phyloP scores from a whole-genome alignment of 2,797 vertebrate genomes.

The Remorina albescens region DNA sequence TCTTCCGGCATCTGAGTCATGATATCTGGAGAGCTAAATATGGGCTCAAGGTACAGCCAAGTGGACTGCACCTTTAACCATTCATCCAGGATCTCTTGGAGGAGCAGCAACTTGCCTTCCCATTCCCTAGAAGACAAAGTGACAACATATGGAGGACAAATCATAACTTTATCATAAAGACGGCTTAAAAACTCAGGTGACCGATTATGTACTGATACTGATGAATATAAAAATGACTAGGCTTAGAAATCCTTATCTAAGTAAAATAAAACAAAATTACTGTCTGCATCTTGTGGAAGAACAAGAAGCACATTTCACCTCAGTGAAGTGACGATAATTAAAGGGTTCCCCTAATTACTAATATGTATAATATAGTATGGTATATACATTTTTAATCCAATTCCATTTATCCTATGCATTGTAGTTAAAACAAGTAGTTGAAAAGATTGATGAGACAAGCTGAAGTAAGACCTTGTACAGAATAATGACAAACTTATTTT shows the following conservation, averaged over 20 bases:
- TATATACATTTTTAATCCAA: conserved; percentile 19
- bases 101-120: conserved; percentile 88
- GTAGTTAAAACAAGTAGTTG: neutral
- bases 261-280: neutral
- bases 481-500: neutral
- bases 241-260: neutral
- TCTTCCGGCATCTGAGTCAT: conserved; percentile 93
- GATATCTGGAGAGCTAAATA: conserved; percentile 94
- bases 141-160: neutral
- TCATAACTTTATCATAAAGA: neutral
- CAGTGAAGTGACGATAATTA: no score
- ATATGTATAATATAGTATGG: no score
- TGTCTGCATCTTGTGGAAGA: neutral
- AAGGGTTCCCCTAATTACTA: neutral
- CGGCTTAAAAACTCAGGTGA: neutral
- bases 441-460: neutral
- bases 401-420: neutral
- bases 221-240: neutral
- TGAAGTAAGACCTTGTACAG: neutral
- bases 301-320: neutral
- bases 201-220: neutral
- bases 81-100: conserved; percentile 91
- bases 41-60: conserved; percentile 92
- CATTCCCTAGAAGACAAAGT: conserved; percentile 83
- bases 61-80: conserved; percentile 93